A percentile compares a stretch with the other conserved stretches of the same genome.
Conservation (phyloP, 2,113 vertebrate genomes). For the Athene cunicularia region DNA sequence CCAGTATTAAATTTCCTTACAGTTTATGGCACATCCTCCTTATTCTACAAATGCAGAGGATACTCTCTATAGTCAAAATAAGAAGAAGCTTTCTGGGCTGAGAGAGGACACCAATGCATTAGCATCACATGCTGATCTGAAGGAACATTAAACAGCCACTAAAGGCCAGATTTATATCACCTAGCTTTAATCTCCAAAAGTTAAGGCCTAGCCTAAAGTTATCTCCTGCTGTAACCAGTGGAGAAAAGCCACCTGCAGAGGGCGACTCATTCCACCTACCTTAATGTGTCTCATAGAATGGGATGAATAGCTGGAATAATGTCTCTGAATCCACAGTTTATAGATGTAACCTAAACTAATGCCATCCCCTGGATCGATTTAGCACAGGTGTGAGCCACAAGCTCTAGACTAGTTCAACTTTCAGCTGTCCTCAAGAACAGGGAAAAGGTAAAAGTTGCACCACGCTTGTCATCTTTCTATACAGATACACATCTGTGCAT, state of each 20-base stretch:
- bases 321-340: not conserved
- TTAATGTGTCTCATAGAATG: not conserved
- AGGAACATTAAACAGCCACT: not conserved
- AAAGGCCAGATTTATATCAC: not conserved
- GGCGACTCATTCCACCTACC: not conserved
- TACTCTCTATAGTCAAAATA: not conserved
- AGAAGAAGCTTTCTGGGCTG: not conserved
- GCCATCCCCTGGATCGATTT: not conserved
- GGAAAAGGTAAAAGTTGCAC: not conserved
- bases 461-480: not conserved
- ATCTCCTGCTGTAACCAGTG: not conserved
- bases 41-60: not conserved
- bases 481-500: not conserved
- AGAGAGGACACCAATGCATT: not conserved
- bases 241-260: not conserved
- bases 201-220: not conserved
- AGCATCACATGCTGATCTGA: not conserved
- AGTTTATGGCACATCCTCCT: not conserved
- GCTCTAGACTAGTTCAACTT: not conserved
- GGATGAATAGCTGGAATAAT: not conserved
- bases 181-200: not conserved
- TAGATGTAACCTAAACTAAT: not conserved
- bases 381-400: not conserved
- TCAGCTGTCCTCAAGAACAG: not conserved
- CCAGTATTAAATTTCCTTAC: not conserved